Percentiles rank a stretch among this genome's conserved stretches.
Conservation (phyloP, 1,140 invertebrate genomes). For the Mamestra configurata region DNA sequence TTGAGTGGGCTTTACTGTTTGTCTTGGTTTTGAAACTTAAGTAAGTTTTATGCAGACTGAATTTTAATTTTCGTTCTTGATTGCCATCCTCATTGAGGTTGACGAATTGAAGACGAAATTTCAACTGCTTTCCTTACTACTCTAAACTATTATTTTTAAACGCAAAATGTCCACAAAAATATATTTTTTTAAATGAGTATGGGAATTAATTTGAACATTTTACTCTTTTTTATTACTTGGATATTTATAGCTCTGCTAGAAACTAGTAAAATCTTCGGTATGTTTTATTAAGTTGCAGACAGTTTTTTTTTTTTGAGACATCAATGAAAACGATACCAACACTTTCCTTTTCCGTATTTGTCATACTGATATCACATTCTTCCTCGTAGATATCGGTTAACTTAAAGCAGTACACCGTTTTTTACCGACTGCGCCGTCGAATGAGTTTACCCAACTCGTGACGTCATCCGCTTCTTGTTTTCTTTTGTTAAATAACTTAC, state of each 20-base stretch:
- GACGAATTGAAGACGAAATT: too few relatives aligned
- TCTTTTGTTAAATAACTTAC: slow-evolving; percentile 38
- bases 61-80: too few relatives aligned
- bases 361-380: neutral
- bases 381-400: slow-evolving; percentile 26
- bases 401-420: slow-evolving; percentile 20
- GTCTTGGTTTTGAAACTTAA: neutral
- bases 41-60: too few relatives aligned
- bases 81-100: too few relatives aligned
- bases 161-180: too few relatives aligned
- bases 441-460: slow-evolving; percentile 29
- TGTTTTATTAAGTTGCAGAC: neutral
- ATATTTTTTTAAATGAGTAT: too few relatives aligned
- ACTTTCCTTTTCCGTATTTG: slow-evolving; percentile 15
- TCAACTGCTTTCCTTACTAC: too few relatives aligned
- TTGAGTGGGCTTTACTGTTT: neutral
- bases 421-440: neutral
- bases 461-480: slow-evolving; percentile 21
- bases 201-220: too few relatives aligned
- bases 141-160: too few relatives aligned
- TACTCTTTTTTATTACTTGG: too few relatives aligned
- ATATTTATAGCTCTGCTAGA: too few relatives aligned
- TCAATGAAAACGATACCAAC: neutral
- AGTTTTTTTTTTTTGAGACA: neutral
- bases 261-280: too few relatives aligned